Percentiles rank a stretch among this genome's conserved stretches.
Evolutionary conservation across 2,113 vertebrate species (phyloP).

Genomic region (Tretioscincus oriximinensis): DNA sequence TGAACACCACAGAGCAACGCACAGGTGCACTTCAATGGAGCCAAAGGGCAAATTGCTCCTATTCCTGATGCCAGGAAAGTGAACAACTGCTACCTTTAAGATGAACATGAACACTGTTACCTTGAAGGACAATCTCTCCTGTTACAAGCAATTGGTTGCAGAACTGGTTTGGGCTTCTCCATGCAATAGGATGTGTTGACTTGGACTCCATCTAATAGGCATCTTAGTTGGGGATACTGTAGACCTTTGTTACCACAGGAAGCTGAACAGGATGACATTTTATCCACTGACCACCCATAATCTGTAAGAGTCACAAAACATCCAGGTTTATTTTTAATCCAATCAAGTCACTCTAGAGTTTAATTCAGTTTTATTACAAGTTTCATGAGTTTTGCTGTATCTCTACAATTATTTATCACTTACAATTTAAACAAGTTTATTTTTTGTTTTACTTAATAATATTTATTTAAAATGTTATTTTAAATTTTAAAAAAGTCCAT

Average conservation of each 20-base stretch:
- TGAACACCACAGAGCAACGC: no score
- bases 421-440: no score
- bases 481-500: no score
- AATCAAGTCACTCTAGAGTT: neutral
- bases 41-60: no score
- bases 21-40: no score
- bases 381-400: no score
- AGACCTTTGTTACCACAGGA: constrained; percentile 77
- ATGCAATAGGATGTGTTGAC: constrained; percentile 70
- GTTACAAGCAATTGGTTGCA: constrained; percentile 74
- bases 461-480: no score
- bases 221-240: constrained; percentile 75
- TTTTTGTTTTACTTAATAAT: no score
- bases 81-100: neutral
- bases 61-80: neutral
- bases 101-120: constrained; percentile 55
- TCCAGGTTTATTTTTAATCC: neutral
- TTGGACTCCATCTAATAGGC: constrained; percentile 68
- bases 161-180: constrained; percentile 70
- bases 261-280: constrained; percentile 70
- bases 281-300: constrained; percentile 77
- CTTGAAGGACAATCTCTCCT: constrained; percentile 85
- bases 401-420: no score
- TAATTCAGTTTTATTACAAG: neutral
- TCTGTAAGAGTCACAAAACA: constrained; percentile 54